A percentile compares a stretch with the other conserved stretches of the same genome.
These are phyloP conservation scores for Sterrhoptilus dennistouni DNA, from an alignment of 2,113 vertebrate genomes.

Conservation along the genomic window DNA sequence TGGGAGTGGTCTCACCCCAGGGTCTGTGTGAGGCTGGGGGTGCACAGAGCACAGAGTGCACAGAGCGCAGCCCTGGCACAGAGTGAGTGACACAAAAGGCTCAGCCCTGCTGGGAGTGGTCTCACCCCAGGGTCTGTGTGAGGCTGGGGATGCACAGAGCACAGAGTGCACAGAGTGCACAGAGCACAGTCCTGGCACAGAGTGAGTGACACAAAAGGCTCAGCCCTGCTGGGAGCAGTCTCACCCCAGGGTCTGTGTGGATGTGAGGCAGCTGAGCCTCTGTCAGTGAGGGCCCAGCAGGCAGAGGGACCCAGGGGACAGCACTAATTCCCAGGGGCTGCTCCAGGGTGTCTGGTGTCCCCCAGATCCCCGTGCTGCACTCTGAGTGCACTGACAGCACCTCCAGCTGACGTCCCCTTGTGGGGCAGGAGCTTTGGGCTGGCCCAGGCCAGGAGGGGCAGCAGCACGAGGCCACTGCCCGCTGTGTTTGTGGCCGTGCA, in stretches of 20 bases:
- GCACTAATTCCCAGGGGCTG: background rate
- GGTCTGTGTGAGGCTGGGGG: accelerated
- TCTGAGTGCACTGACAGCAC: accelerated
- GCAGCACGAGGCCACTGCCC: accelerated
- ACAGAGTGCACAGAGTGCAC: background rate
- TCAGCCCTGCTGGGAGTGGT: background rate
- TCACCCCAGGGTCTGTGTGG: background rate
- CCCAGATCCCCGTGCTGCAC: accelerated
- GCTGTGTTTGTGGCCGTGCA: background rate
- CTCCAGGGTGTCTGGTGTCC: background rate
- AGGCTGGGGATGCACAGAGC: too few relatives aligned
- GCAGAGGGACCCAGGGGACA: background rate
- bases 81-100: accelerated
- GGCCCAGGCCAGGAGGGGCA: background rate
- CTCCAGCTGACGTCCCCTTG: background rate
- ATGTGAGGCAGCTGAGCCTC: background rate
- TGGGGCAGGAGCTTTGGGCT: background rate
- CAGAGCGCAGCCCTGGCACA: too few relatives aligned
- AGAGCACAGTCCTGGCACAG: background rate
- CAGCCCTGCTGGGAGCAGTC: background rate
- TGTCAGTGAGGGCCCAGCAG: background rate
- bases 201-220: accelerated
- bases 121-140: accelerated
- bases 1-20: background rate
- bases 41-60: too few relatives aligned